These are phyloP conservation scores for Neostethus bicornis DNA, from an alignment of 2,797 vertebrate species.

Conservation along the genomic window DNA sequence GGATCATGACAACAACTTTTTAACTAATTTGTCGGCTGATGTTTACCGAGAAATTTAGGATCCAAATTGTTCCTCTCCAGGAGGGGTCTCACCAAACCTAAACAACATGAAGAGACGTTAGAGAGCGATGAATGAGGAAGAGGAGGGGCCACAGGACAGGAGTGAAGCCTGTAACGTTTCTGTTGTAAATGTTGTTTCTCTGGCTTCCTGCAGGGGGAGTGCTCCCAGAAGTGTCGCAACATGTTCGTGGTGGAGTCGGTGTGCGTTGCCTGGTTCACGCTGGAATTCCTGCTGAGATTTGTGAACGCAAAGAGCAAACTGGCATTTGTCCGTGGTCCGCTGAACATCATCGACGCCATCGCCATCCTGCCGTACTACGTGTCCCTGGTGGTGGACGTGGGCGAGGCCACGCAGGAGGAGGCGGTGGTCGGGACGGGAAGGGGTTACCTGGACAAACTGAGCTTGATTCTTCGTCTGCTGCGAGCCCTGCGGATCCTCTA, in stretches of 20 bases:
- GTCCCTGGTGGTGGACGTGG: slow-evolving; percentile 85
- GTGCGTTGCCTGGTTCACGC: slow-evolving; percentile 94
- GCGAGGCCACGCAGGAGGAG: slow-evolving; percentile 78
- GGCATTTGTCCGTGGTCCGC: slow-evolving; percentile 88
- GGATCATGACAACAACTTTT: too few species aligned
- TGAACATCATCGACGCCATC: slow-evolving; percentile 92
- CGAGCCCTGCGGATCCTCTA: slow-evolving; percentile 93
- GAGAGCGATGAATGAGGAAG: too few species aligned
- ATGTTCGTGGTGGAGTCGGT: slow-evolving; percentile 95
- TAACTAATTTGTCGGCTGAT: too few species aligned
- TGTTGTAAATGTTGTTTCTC: background rate
- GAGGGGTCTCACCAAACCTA: too few species aligned
- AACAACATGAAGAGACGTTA: too few species aligned
- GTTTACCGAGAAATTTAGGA: too few species aligned
- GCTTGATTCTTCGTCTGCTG: slow-evolving; percentile 91
- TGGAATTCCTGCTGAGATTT: slow-evolving; percentile 89
- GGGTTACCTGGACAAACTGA: slow-evolving; percentile 91
- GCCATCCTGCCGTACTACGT: slow-evolving; percentile 97
- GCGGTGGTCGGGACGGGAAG: slow-evolving; percentile 64
- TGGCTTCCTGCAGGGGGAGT: slow-evolving; percentile 83
- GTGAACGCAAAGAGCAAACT: slow-evolving; percentile 91
- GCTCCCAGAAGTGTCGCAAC: slow-evolving; percentile 90
- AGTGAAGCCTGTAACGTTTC: too few species aligned
- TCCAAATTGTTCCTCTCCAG: too few species aligned
- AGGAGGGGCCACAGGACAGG: too few species aligned